Conservation (phyloP, 2,888 invertebrate species). For the Erpobdella octoculata region DNA sequence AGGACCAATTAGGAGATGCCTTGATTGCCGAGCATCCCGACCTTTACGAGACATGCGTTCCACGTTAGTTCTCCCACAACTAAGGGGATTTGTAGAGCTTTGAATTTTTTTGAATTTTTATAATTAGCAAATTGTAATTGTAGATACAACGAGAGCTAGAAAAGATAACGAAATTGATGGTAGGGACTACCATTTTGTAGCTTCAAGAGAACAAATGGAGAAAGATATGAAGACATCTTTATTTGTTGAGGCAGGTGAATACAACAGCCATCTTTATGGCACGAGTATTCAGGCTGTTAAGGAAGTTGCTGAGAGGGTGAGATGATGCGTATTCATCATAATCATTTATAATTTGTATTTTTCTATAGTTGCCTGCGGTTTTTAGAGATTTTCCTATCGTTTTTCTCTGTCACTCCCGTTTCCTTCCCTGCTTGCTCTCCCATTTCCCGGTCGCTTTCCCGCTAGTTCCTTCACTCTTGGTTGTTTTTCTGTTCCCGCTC, state of each 20-base stretch:
- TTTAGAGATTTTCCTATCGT: too few relatives aligned
- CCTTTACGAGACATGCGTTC: conserved; percentile 21
- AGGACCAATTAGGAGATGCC: conserved; percentile 18
- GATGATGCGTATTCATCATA: background rate
- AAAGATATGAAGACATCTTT: conserved; percentile 54
- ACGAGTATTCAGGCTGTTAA: conserved; percentile 26
- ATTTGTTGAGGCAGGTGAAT: conserved; percentile 25
- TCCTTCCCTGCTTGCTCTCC: too few relatives aligned
- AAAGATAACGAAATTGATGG: conserved; percentile 95
- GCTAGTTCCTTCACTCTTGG: too few relatives aligned
- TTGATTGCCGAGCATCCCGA: conserved; percentile 15
- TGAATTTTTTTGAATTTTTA: too few relatives aligned
- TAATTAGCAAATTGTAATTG: too few relatives aligned
- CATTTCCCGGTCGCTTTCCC: too few relatives aligned
- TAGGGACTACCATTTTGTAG: conserved; percentile 95
- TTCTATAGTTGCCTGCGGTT: too few relatives aligned
- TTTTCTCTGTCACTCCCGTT: too few relatives aligned
- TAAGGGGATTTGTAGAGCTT: background rate
- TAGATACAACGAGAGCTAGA: conserved; percentile 79
- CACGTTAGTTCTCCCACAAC: conserved; percentile 4
- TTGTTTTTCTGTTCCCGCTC: too few relatives aligned
- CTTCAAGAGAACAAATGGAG: conserved; percentile 88
- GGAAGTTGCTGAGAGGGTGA: conserved; percentile 30
- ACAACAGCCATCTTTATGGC: conserved; percentile 30
- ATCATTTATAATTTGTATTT: background rate